Conservation (phyloP, 2,888 invertebrate genomes). For the Pardosa pseudoannulata region DNA sequence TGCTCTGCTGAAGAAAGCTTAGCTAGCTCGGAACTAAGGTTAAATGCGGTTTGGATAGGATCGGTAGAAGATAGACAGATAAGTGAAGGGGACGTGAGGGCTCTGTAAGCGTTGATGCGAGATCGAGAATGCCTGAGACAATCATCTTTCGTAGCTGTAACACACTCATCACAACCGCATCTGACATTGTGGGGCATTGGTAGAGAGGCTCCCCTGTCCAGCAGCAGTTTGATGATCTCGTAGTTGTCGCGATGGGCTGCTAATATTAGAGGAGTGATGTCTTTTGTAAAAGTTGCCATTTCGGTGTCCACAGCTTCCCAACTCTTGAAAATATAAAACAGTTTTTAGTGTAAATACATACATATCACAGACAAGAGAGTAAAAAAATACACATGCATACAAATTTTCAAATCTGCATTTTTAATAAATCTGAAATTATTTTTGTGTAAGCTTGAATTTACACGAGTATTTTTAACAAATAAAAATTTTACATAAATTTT, state of each 20-base stretch:
- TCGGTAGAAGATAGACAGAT: constrained; percentile 98
- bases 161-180: constrained; percentile 97
- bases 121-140: constrained; percentile 96
- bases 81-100: constrained; percentile 95
- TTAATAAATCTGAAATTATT: no score
- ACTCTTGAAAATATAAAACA: constrained; percentile 81
- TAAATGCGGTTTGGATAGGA: constrained; percentile 98
- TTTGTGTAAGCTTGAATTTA: no score
- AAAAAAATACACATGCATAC: no score
- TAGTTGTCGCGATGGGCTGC: constrained; percentile 99
- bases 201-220: constrained; percentile 94
- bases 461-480: no score
- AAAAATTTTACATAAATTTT: no score
- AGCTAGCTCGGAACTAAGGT: constrained; percentile 96
- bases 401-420: no score
- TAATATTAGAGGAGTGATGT: constrained; percentile 97
- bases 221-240: constrained; percentile 97
- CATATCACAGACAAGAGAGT: no score
- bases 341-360: no score
- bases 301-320: constrained; percentile 94
- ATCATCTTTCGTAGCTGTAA: constrained; percentile 92
- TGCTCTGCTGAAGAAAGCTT: constrained; percentile 96
- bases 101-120: constrained; percentile 97
- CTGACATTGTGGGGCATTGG: constrained; percentile 96
- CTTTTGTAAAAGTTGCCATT: constrained; percentile 97